Percentiles rank a stretch among this genome's conserved stretches.
Evolutionary conservation across 2,113 vertebrate species (phyloP).

Genomic region (Spea bombifrons): DNA sequence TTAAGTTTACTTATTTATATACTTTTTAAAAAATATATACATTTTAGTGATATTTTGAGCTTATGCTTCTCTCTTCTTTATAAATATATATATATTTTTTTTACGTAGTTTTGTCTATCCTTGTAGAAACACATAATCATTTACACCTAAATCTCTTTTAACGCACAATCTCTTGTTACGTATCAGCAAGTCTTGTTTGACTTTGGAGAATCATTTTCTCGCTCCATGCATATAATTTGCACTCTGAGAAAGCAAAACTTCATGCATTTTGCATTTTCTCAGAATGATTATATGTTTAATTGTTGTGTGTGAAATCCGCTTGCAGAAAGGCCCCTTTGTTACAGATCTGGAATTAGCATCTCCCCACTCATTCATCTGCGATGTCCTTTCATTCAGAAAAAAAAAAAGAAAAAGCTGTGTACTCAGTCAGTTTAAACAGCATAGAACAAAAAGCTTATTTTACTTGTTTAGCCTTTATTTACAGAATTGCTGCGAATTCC

Average conservation of each 20-base stretch:
- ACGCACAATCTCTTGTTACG: slow-evolving; percentile 29
- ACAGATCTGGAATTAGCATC: slow-evolving; percentile 48
- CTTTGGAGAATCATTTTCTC: slow-evolving; percentile 46
- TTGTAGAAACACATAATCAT: neutral
- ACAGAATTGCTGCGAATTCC: slow-evolving; percentile 18
- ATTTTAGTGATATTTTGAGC: neutral
- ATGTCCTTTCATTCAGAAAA: slow-evolving; percentile 49
- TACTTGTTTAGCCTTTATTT: slow-evolving; percentile 30
- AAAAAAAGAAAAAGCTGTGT: slow-evolving; percentile 41
- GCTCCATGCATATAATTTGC: slow-evolving; percentile 44
- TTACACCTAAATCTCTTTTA: slow-evolving; percentile 7
- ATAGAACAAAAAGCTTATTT: slow-evolving; percentile 34
- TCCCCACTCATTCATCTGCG: slow-evolving; percentile 46
- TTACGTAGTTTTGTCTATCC: neutral
- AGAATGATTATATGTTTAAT: slow-evolving; percentile 49
- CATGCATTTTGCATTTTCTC: slow-evolving; percentile 49
- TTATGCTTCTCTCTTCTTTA: neutral
- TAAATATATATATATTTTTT: neutral
- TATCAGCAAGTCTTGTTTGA: slow-evolving; percentile 40
- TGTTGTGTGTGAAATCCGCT: slow-evolving; percentile 49
- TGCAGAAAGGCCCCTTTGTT: slow-evolving; percentile 45
- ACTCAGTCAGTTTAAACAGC: slow-evolving; percentile 41
- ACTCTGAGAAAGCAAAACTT: slow-evolving; percentile 45
- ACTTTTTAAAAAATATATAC: too few species aligned
- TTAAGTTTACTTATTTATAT: too few species aligned